Percentiles rank a stretch among this genome's conserved stretches.
These are phyloP conservation scores for Drosophila barbarae DNA, from an alignment of 2,888 invertebrate genomes.

Conservation along the genomic window DNA sequence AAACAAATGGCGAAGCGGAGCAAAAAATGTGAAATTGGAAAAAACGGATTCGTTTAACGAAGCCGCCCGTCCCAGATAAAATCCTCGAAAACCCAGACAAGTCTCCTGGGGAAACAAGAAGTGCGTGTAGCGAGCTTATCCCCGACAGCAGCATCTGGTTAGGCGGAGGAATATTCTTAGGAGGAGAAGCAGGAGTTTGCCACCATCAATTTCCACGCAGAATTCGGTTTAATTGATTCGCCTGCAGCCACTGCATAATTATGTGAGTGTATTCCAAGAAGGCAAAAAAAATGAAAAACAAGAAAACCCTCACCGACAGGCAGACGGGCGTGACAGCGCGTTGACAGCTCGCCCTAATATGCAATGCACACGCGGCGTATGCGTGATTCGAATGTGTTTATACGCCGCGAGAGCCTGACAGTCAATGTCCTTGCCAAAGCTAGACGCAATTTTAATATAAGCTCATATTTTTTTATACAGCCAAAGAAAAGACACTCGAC, in stretches of 20 bases:
- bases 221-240: slow-evolving; percentile 57
- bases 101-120: slow-evolving; percentile 6
- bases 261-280: slow-evolving; percentile 28
- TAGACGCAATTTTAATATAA: slow-evolving; percentile 50
- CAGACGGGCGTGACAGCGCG: slow-evolving; percentile 35
- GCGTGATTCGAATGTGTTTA: slow-evolving; percentile 60
- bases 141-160: slow-evolving; percentile 12
- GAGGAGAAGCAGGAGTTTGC: not conserved
- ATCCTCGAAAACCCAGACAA: not conserved
- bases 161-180: not conserved
- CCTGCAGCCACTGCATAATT: slow-evolving; percentile 54
- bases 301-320: slow-evolving; percentile 29
- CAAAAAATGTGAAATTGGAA: not conserved
- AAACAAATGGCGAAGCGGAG: slow-evolving; percentile 13
- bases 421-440: slow-evolving; percentile 43
- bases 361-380: slow-evolving; percentile 59
- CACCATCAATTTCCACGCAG: slow-evolving; percentile 18
- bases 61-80: slow-evolving; percentile 1
- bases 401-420: slow-evolving; percentile 21
- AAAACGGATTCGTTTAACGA: slow-evolving; percentile 27
- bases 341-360: slow-evolving; percentile 56
- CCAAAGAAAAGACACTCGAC: slow-evolving; percentile 14
- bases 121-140: slow-evolving; percentile 17
- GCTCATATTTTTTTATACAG: slow-evolving; percentile 35
- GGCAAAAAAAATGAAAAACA: not conserved